Base-by-base conservation (phyloP, 2,888 invertebrate species). In the Dendrolimus houi region DNA sequence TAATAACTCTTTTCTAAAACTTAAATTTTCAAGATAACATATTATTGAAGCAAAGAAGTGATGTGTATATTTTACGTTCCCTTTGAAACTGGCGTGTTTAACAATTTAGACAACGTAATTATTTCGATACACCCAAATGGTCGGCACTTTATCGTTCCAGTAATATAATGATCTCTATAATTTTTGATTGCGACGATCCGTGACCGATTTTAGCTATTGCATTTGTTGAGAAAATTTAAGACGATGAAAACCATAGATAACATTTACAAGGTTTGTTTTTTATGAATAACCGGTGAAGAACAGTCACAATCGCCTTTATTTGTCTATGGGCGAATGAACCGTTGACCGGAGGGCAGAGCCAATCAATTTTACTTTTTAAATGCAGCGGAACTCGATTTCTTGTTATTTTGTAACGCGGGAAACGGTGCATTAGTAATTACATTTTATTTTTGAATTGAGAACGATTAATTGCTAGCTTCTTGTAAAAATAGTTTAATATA, bases 271-370 rank as follows among this genome's bases (percentile, higher is more conserved):
- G 47, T 12, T 47, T 47, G 9, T 47, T 54, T 53, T 54, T 52
- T 53, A 55, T 60, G 54, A 59, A 56, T 55, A 61, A 55, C 60
- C 59, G 55, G 56, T 60, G 56, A 58, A 56, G 56, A 61, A 61
- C 62, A 60, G 62, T 62, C 63, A 63, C 61, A 52, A 57, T 42
- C 13, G 41, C 10, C 52, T 52, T 52, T 12, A 55, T 55, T 56
- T 56, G 57, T 54, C 40, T 47, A 53, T 54, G 47, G 54, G 52
- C 52, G 57, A 54, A 40, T 54, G 42, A 13, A 56, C 41, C 8
- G 53, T 13, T 41, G 40, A 54, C 52, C 54, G 17, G 52, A 52
- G 12, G 40, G 59, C 58, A 57, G 14, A 47, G 55, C 58, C 14
- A 62, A 62, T 60, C 59, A 56, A 60, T 60, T 59, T 58, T 52